phyloP scores from a whole-genome alignment of 2,888 invertebrate genomes.

The Sesia apiformis region DNA sequence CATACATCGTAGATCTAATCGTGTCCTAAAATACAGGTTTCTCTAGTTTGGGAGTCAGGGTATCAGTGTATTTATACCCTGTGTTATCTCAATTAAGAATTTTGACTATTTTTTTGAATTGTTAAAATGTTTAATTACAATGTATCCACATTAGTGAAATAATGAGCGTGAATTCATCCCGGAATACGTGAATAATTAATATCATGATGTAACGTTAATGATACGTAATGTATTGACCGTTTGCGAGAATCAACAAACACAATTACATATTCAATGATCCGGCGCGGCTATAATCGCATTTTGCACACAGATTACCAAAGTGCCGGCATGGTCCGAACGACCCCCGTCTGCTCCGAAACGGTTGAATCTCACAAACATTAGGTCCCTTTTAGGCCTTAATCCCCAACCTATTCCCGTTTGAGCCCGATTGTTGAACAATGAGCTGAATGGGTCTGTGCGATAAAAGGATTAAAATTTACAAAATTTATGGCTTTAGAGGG shows the following conservation, averaged over 20 bases:
- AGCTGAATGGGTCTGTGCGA: constrained; percentile 40
- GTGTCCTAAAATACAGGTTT: too few species aligned
- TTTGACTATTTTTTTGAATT: too few species aligned
- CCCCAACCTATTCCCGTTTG: constrained; percentile 30
- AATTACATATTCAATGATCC: constrained; percentile 24
- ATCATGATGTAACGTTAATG: too few species aligned
- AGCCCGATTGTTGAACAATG: constrained; percentile 32
- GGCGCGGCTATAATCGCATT: constrained; percentile 20
- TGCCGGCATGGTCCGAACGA: constrained; percentile 9
- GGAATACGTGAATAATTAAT: too few species aligned
- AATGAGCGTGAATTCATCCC: too few species aligned
- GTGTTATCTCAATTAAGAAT: too few species aligned
- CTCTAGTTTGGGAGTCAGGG: too few species aligned
- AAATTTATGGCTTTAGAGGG: constrained; percentile 40
- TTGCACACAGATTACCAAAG: constrained; percentile 4
- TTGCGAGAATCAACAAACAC: constrained; percentile 12
- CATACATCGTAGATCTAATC: too few species aligned
- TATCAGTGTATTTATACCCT: too few species aligned
- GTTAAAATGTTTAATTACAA: too few species aligned
- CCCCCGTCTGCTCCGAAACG: constrained; percentile 8
- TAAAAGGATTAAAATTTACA: constrained; percentile 63
- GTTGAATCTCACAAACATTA: constrained; percentile 29
- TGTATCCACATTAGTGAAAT: too few species aligned
- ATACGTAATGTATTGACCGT: constrained; percentile 5
- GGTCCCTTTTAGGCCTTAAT: constrained; percentile 31